Percentiles rank a stretch among this genome's conserved stretches.
Evolutionary conservation across 2,888 invertebrate species (phyloP).

Genomic region (Drosophila lacicola): DNA sequence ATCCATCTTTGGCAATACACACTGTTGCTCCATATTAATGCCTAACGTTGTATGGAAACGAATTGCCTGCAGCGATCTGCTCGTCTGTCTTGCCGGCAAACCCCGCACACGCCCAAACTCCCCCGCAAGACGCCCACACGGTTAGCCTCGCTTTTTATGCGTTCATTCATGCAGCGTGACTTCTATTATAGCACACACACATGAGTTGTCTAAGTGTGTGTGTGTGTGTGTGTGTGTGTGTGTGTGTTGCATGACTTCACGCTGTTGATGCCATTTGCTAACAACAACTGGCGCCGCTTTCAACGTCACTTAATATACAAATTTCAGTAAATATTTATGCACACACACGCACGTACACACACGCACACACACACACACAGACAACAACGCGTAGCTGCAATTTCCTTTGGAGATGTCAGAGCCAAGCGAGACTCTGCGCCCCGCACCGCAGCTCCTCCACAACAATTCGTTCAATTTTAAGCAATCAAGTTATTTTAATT

Average conservation of each 20-base stretch:
- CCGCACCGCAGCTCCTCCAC: slow-evolving; percentile 22
- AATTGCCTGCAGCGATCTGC: slow-evolving; percentile 48
- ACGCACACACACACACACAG: slow-evolving; percentile 15
- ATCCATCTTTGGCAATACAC: slow-evolving; percentile 10
- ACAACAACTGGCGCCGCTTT: slow-evolving; percentile 55
- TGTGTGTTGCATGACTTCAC: slow-evolving; percentile 33
- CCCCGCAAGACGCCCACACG: slow-evolving; percentile 35
- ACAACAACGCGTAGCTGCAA: slow-evolving; percentile 11
- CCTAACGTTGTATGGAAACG: slow-evolving; percentile 4
- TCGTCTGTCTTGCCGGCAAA: background rate
- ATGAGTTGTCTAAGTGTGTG: slow-evolving; percentile 16
- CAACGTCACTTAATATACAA: slow-evolving; percentile 78
- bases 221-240: slow-evolving; percentile 30
- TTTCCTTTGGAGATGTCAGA: slow-evolving; percentile 46
- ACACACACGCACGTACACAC: slow-evolving; percentile 10
- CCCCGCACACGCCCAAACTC: no score
- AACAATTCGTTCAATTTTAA: slow-evolving; percentile 80
- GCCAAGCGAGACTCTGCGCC: slow-evolving; percentile 24
- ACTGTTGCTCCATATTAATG: slow-evolving; percentile 12
- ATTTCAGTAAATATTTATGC: slow-evolving; percentile 79
- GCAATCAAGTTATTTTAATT: slow-evolving; percentile 82
- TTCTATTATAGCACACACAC: slow-evolving; percentile 46
- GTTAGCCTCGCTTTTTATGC: slow-evolving; percentile 47
- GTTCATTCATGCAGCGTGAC: slow-evolving; percentile 70
- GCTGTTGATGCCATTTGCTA: slow-evolving; percentile 46